Base-by-base conservation (phyloP, 37 sponge, comb jelly and placozoan species). In the Eunapius fragilis region DNA sequence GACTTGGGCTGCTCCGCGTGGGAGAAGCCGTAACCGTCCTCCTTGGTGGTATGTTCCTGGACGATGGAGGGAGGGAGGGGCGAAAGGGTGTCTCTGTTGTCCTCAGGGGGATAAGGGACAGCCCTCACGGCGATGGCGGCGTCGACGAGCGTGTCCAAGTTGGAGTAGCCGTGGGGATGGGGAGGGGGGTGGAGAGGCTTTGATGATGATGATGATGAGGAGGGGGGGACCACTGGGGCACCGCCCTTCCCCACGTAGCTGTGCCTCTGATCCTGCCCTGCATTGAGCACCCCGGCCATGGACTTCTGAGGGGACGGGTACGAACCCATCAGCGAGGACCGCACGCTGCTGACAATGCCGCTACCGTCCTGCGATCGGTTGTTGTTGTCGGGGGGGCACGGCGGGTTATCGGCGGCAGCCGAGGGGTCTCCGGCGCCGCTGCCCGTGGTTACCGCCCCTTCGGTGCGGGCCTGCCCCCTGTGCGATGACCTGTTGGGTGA, bases 181-280 rank as follows among this genome's bases (percentile, higher is more conserved):
- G 1, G 9, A n/a, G 30, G 74, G 74, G 11, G 74, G 0, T n/a
- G n/a, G n/a, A n/a, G n/a, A n/a, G n/a, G n/a, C n/a, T n/a, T n/a
- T n/a, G n/a, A n/a, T n/a, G n/a, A n/a, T n/a, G n/a, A n/a, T 9
- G 14, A 14, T 13, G 12, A 1, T 1, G 30, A 10, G 1, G 9
- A n/a, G 30, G 74, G 74, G 11, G 74, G 0, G 14, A 72, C 13
- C 30, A 72, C 74, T 0, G 45, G 10, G 10, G 25, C 26, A 17
- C 45, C 45, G 19, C 25, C 45, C 67, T 50, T 74, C 2, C 68
- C 79, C 31, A 80, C 89, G 25, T 75, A 67, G 69, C 85, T 89
- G 75, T 89, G 89, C 28, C 89, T 32, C 72, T 89, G 89, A 69
- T 89, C 67, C 68, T 89, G 89, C 5, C 58, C 79, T 2, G 85